phyloP scores from a whole-genome alignment of 1,140 invertebrate species.

The Centruroides sculpturatus region DNA sequence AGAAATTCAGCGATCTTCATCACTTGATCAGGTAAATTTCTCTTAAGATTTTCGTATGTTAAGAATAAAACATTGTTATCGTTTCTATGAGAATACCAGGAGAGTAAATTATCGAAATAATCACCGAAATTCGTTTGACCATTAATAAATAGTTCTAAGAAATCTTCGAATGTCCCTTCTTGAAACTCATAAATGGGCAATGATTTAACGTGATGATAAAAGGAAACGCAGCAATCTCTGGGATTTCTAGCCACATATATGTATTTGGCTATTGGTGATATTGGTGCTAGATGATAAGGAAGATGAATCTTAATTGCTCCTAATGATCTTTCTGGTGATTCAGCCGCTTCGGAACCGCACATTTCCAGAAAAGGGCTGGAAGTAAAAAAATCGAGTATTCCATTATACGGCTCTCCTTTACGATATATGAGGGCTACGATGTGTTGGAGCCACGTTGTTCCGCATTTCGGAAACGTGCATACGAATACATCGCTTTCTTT shows the following conservation, averaged over 20 bases:
- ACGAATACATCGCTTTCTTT: slow-evolving; percentile 10
- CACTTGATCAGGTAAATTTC: slow-evolving; percentile 27
- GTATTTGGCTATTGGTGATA: slow-evolving; percentile 15
- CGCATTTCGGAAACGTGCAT: slow-evolving; percentile 15
- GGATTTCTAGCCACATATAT: slow-evolving; percentile 19
- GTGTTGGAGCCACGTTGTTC: slow-evolving; percentile 27
- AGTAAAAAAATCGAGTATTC: background rate
- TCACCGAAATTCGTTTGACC: slow-evolving; percentile 26
- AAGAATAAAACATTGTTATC: slow-evolving; percentile 27
- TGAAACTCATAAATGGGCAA: slow-evolving; percentile 1
- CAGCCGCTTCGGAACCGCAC: slow-evolving; percentile 4
- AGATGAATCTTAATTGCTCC: slow-evolving; percentile 13
- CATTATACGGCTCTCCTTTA: background rate
- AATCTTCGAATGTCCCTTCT: slow-evolving; percentile 23
- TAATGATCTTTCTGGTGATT: slow-evolving; percentile 1
- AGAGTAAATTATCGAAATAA: slow-evolving; percentile 28
- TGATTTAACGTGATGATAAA: slow-evolving; percentile 14
- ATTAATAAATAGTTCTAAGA: slow-evolving; percentile 25
- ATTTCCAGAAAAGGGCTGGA: slow-evolving; percentile 12
- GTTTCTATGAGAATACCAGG: slow-evolving; percentile 20
- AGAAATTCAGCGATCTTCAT: slow-evolving; percentile 33
- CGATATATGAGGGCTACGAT: slow-evolving; percentile 15
- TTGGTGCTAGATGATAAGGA: slow-evolving; percentile 5
- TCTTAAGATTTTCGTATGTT: slow-evolving; percentile 20
- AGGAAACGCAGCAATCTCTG: slow-evolving; percentile 19